These are phyloP conservation scores for Bufo gargarizans DNA, from an alignment of 2,113 vertebrate species.

Conservation along the genomic window DNA sequence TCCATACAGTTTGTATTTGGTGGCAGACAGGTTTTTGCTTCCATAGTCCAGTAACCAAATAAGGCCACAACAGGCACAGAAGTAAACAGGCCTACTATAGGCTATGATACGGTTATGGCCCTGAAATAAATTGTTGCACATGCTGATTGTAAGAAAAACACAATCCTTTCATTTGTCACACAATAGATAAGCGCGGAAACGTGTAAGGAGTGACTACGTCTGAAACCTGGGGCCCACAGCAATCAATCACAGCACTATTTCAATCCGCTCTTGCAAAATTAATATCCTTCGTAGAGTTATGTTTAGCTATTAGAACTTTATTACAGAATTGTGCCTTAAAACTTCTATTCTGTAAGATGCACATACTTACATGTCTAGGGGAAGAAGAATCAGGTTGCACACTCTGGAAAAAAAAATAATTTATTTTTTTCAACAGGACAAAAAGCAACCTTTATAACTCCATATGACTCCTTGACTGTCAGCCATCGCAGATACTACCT, in stretches of 20 bases:
- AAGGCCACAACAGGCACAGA: conserved; percentile 96
- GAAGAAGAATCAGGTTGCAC: conserved; percentile 98
- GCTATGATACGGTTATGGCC: conserved; percentile 98
- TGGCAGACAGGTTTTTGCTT: conserved; percentile 82
- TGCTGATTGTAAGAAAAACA: neutral
- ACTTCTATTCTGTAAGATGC: neutral
- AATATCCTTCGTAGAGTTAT: no score
- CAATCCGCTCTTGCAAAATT: no score
- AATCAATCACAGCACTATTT: no score
- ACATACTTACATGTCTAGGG: conserved; percentile 90
- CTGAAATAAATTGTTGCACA: conserved; percentile 68
- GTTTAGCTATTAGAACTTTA: neutral
- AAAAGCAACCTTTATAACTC: no score
- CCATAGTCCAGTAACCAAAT: conserved; percentile 95
- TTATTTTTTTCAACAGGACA: neutral
- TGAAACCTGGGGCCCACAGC: no score
- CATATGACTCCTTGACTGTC: no score
- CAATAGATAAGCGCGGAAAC: neutral
- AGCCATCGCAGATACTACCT: no score
- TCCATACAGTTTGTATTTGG: conserved; percentile 89
- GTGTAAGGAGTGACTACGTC: no score
- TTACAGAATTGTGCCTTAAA: neutral
- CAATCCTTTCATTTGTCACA: neutral
- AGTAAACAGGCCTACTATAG: conserved; percentile 98
- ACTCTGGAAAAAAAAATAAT: conserved; percentile 80